Percentiles rank a stretch among this genome's conserved stretches.
phyloP scores from a whole-genome alignment of 2,113 vertebrate genomes.

The Tachuris rubrigastra region DNA sequence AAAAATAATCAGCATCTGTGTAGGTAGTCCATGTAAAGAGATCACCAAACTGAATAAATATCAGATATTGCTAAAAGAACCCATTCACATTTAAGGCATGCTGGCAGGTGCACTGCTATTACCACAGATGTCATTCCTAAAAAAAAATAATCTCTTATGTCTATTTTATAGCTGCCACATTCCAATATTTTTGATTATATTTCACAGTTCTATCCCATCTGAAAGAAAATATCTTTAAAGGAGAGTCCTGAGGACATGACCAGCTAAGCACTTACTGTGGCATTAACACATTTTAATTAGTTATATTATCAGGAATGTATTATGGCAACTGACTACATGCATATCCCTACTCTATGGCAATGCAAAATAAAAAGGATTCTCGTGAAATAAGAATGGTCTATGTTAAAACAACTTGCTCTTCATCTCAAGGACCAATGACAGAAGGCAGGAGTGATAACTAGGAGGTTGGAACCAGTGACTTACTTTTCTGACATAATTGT shows the following conservation, averaged over 20 bases:
- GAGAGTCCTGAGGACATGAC: neutral
- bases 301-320: neutral
- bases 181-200: neutral
- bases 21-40: neutral
- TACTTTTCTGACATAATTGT: neutral
- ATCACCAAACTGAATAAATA: neutral
- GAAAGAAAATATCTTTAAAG: conserved; percentile 37
- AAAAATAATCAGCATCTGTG: neutral
- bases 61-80: neutral
- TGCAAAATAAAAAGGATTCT: neutral
- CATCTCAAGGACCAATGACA: neutral
- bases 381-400: neutral
- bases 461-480: neutral
- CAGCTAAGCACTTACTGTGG: neutral
- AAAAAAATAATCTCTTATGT: neutral
- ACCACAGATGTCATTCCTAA: neutral
- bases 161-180: neutral
- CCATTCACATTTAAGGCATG: neutral
- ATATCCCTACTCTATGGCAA: neutral
- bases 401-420: neutral
- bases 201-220: conserved; percentile 1
- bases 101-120: neutral
- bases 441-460: neutral
- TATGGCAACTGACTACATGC: neutral
- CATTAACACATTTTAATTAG: neutral